Base-by-base conservation (phyloP, 2,113 vertebrate genomes). In the Strigops habroptila region DNA sequence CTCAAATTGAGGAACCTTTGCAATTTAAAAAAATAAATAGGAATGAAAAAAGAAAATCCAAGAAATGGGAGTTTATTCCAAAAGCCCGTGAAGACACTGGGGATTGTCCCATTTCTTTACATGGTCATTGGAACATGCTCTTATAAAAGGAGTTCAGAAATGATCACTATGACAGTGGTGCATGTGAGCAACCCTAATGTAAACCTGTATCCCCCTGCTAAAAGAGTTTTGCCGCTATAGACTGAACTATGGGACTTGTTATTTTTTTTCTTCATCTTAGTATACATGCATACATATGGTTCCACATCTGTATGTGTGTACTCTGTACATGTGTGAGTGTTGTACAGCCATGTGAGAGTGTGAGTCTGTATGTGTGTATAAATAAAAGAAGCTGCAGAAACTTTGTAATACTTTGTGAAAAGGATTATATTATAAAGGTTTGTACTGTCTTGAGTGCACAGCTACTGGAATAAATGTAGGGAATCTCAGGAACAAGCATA, bases 401-500 rank as follows among this genome's bases (percentile, higher is more conserved):
- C 98, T 99, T 99, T 99, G 98, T 98, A 98, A 98, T 98, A 98
- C 98, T 98, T 98, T 98, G 98, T 98, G 98, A 98, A 98, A 98
- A 99, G 97, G 97, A 98, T 98, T 98, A 98, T 98, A 98, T 98
- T 98, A 98, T 98, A 98, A 98, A 98, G 98, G 98, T 99, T 99
- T 99, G 98, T 98, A 98, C 98, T 98, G 98, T 98, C 97, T 97
- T 97, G 97, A 98, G 98, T 98, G 98, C 98, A 98, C 98, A 98
- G 98, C 98, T 98, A 98, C 98, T 98, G 98, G 98, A 98, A 98
- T 98, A 98, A 98, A 98, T 97, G 97, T 98, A 99, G 99, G 98
- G 98, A 98, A 98, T 99, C 99, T 99, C 99, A 99, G 99, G 99
- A 99, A 99, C 98, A 99, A 98, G 98, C 97, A 98, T 98, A 97